Percentiles rank a stretch among this genome's conserved stretches.
Conservation (phyloP, 2,797 vertebrate genomes). For the Synaphobranchus kaupii region DNA sequence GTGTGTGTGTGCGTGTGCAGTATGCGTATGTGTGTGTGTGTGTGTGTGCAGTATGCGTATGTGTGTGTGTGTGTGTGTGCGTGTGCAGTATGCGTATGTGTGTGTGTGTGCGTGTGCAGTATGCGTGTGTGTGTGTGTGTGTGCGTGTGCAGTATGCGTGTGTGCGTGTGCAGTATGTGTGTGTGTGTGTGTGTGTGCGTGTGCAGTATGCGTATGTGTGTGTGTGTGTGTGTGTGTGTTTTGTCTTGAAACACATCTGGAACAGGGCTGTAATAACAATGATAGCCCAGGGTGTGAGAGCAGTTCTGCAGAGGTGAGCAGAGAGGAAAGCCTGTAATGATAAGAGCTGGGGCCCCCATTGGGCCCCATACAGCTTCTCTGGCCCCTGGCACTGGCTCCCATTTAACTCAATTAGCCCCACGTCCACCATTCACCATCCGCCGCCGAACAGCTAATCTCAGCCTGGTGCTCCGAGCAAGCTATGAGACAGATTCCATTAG, state of each 20-base stretch:
- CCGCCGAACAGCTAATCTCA: constrained; percentile 26
- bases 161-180: too few relatives aligned
- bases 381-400: constrained; percentile 24
- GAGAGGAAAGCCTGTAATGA: constrained; percentile 60
- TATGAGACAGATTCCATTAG: neutral
- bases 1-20: too few relatives aligned
- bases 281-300: constrained; percentile 69
- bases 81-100: too few relatives aligned
- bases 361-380: constrained; percentile 23
- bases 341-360: constrained; percentile 60
- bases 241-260: constrained; percentile 25
- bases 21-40: too few relatives aligned
- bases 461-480: neutral
- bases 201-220: neutral
- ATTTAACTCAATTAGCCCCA: constrained; percentile 41
- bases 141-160: too few relatives aligned
- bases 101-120: too few relatives aligned
- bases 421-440: too few relatives aligned
- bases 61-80: too few relatives aligned
- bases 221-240: neutral
- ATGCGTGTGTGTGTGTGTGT: too few relatives aligned
- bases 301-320: constrained; percentile 60
- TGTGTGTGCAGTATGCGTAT: too few relatives aligned
- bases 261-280: constrained; percentile 69
- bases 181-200: too few relatives aligned